Evolutionary conservation across 1,140 invertebrate genomes (phyloP).

Genomic region (Pseudomyrmex sp.): DNA sequence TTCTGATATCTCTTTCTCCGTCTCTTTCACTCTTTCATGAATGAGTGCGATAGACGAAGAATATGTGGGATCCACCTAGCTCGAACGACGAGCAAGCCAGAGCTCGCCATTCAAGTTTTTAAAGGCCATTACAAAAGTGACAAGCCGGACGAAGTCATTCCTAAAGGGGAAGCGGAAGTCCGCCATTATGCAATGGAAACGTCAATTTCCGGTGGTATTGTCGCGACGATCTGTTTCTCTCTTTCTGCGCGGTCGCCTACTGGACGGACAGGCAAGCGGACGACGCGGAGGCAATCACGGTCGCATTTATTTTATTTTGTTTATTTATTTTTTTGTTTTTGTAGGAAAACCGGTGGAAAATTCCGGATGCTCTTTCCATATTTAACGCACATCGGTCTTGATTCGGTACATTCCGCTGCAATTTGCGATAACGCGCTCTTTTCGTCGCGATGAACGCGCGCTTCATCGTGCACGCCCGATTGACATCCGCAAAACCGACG

Average conservation of each 20-base stretch:
- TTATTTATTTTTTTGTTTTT: slow-evolving; percentile 38
- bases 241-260: slow-evolving; percentile 59
- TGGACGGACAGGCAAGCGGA: neutral
- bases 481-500: slow-evolving; percentile 53
- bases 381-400: slow-evolving; percentile 39
- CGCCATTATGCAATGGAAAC: slow-evolving; percentile 79
- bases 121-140: slow-evolving; percentile 76
- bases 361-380: slow-evolving; percentile 54
- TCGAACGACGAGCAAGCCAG: slow-evolving; percentile 34
- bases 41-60: slow-evolving; percentile 34
- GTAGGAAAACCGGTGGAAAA: slow-evolving; percentile 60
- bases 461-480: slow-evolving; percentile 36
- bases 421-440: slow-evolving; percentile 28
- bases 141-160: slow-evolving; percentile 76
- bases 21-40: neutral
- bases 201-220: slow-evolving; percentile 78
- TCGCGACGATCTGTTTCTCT: slow-evolving; percentile 72
- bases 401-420: slow-evolving; percentile 29
- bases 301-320: too few species aligned
- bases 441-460: slow-evolving; percentile 25
- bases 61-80: slow-evolving; percentile 53
- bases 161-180: slow-evolving; percentile 76
- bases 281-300: neutral
- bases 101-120: slow-evolving; percentile 74
- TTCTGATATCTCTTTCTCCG: neutral